Evolutionary conservation across 2,797 vertebrate genomes (phyloP).

Genomic region (Orestias chungarensis): DNA sequence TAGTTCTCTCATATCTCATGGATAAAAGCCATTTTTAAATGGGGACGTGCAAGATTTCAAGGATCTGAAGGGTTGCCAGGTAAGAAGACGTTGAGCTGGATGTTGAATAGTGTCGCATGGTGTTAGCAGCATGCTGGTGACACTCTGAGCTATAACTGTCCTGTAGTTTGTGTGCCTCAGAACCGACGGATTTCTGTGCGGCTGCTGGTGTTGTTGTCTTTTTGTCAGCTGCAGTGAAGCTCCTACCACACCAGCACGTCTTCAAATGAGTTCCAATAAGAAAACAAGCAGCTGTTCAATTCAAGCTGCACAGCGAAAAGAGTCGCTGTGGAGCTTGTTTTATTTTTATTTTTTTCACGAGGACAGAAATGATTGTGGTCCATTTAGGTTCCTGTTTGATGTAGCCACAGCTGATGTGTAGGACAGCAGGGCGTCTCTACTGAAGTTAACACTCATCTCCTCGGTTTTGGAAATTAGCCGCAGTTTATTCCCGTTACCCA

Average conservation of each 20-base stretch:
- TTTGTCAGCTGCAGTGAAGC: neutral
- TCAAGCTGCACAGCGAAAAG: too few relatives aligned
- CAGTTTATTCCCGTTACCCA: too few relatives aligned
- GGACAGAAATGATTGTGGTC: neutral
- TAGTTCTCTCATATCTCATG: too few relatives aligned
- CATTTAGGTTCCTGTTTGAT: neutral
- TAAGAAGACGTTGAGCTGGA: neutral
- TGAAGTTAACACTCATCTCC: neutral
- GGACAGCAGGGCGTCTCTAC: neutral
- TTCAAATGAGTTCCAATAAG: neutral
- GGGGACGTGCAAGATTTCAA: neutral
- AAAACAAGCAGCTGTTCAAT: neutral
- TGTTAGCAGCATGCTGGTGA: neutral
- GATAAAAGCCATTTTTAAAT: neutral
- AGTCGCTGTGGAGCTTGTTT: too few relatives aligned
- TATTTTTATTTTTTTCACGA: too few relatives aligned
- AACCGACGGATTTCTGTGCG: neutral
- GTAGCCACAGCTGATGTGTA: neutral
- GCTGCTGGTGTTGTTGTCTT: neutral
- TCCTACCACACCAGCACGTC: neutral
- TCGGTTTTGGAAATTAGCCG: neutral
- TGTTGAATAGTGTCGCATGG: neutral
- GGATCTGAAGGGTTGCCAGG: neutral
- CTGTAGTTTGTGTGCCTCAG: too few relatives aligned
- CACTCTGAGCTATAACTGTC: neutral